Conservation (phyloP, 2,113 vertebrate genomes). For the Eidolon helvum region DNA sequence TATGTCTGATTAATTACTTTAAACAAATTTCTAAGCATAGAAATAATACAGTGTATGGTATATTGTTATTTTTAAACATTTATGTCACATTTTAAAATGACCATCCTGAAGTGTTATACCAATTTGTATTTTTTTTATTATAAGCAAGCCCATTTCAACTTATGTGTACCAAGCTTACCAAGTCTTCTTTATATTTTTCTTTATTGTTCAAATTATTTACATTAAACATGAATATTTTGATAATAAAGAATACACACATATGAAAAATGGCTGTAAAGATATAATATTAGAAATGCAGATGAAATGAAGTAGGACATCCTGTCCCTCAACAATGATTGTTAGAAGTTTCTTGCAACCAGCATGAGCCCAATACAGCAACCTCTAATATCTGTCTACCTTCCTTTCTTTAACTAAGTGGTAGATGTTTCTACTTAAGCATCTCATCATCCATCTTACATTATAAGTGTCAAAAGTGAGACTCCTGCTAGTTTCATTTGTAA, state of each 20-base stretch:
- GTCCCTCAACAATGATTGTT: not conserved
- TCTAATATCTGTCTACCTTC: not conserved
- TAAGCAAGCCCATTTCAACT: not conserved
- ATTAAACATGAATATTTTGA: not conserved
- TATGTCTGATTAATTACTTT: not conserved
- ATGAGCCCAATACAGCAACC: not conserved
- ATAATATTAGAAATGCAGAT: not conserved
- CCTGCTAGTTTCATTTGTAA: not conserved
- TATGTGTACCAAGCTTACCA: not conserved
- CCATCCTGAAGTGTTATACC: not conserved
- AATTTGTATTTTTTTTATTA: not conserved
- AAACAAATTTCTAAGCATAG: not conserved
- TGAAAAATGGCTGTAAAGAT: not conserved
- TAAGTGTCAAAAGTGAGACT: not conserved
- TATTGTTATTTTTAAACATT: not conserved
- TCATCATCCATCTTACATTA: not conserved
- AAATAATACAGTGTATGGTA: not conserved
- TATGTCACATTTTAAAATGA: slow-evolving; percentile 3
- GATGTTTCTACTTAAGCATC: not conserved
- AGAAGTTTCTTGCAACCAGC: not conserved
- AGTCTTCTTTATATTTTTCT: not conserved
- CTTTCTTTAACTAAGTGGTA: not conserved
- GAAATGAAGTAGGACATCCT: not conserved
- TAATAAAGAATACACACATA: not conserved
- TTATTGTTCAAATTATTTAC: not conserved